Evolutionary conservation across 2,888 invertebrate species (phyloP).

Genomic region (Nasonia oneida): DNA sequence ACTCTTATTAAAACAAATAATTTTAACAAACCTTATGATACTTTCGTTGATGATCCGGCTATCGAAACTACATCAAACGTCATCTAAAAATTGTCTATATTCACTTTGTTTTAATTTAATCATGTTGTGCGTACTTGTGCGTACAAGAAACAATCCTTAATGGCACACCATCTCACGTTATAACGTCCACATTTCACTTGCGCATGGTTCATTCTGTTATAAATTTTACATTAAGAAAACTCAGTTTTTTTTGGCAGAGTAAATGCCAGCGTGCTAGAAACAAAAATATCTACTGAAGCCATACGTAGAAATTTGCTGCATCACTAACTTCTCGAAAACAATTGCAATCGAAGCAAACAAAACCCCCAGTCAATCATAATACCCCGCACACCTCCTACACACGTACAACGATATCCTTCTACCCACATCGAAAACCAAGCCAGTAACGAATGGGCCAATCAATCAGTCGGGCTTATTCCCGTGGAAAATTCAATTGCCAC

Average conservation of each 20-base stretch:
- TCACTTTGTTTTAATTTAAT: slow-evolving; percentile 12
- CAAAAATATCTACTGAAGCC: background rate
- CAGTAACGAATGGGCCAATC: background rate
- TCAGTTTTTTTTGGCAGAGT: background rate
- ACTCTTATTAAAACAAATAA: too few relatives aligned
- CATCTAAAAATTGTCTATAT: slow-evolving; percentile 18
- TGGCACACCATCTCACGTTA: slow-evolving; percentile 1
- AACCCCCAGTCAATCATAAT: background rate
- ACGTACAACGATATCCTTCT: background rate
- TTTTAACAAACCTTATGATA: background rate
- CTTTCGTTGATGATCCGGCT: background rate
- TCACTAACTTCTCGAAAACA: too few relatives aligned
- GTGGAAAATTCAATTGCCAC: background rate
- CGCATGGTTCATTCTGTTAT: background rate
- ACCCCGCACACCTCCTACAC: background rate
- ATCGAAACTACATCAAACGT: background rate
- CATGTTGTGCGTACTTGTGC: background rate
- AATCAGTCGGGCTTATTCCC: background rate
- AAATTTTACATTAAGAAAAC: slow-evolving; percentile 14
- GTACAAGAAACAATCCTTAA: slow-evolving; percentile 26
- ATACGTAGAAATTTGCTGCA: background rate
- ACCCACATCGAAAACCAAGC: background rate
- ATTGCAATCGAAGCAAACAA: too few relatives aligned
- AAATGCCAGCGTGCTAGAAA: background rate
- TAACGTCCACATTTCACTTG: slow-evolving; percentile 13